Conservation (phyloP, 92 coral and sea anemone genomes). For the Pocillopora meandrina region DNA sequence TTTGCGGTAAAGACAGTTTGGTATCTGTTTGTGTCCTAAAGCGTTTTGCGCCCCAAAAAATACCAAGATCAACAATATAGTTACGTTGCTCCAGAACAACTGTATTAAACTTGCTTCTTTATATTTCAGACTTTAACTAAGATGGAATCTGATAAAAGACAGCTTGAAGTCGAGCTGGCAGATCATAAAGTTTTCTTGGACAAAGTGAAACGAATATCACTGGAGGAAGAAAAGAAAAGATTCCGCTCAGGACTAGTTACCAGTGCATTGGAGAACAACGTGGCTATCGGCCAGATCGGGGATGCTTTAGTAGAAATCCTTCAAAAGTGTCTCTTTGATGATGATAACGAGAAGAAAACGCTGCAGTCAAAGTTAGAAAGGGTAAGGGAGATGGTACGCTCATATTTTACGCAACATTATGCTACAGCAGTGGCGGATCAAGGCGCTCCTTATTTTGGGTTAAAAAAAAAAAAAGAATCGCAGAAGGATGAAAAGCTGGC, state of each 20-base stretch:
- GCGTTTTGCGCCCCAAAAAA: too few relatives aligned
- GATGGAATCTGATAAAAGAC: conserved; percentile 45
- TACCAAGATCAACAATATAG: too few relatives aligned
- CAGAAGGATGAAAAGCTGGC: too few relatives aligned
- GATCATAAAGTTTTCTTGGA: conserved; percentile 52
- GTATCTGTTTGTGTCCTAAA: too few relatives aligned
- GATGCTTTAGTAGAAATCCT: conserved; percentile 71
- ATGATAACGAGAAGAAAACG: conserved; percentile 71
- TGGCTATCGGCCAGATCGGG: conserved; percentile 48
- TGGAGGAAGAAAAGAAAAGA: conserved; percentile 73
- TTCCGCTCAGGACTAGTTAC: conserved; percentile 57
- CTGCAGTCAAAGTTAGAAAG: conserved; percentile 53
- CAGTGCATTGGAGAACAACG: conserved; percentile 34
- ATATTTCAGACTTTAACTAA: conserved; percentile 40
- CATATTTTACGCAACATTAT: background rate
- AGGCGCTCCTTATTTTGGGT: background rate
- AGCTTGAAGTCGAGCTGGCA: conserved; percentile 61
- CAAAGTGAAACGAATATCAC: conserved; percentile 54
- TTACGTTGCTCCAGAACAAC: too few relatives aligned
- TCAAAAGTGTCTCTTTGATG: conserved; percentile 82
- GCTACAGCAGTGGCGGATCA: background rate
- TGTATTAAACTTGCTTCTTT: background rate
- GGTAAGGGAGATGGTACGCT: conserved; percentile 34
- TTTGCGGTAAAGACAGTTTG: too few relatives aligned
- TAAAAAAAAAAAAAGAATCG: too few relatives aligned